These are phyloP conservation scores for Rhagonycha fulva DNA, from an alignment of 2,888 invertebrate species.

Conservation along the genomic window DNA sequence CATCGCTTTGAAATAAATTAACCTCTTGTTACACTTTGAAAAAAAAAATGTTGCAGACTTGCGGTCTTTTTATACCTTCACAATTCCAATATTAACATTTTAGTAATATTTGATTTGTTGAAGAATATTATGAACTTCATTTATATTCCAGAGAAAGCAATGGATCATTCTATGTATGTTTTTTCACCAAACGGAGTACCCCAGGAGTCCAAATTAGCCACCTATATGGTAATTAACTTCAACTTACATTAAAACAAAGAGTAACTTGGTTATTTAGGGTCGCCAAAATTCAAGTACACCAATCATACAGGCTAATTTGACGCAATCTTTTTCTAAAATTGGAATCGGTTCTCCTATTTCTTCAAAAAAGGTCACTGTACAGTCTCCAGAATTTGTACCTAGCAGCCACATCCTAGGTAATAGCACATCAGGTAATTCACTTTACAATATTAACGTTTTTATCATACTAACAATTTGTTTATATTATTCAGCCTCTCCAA, in stretches of 20 bases:
- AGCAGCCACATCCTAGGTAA: conserved; percentile 42
- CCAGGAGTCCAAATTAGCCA: conserved; percentile 82
- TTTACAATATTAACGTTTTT: background rate
- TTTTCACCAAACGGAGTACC: conserved; percentile 74
- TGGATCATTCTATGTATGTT: conserved; percentile 81
- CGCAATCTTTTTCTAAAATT: conserved; percentile 48
- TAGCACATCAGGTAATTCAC: conserved; percentile 38
- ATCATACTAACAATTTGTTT: background rate
- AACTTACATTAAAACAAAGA: conserved; percentile 8
- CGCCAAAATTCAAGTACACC: conserved; percentile 46
- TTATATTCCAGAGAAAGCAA: conserved; percentile 44
- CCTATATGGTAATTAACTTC: conserved; percentile 71
- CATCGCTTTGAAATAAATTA: background rate
- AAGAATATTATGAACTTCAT: background rate
- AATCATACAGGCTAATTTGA: conserved; percentile 41
- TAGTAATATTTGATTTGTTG: background rate
- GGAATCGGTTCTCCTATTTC: conserved; percentile 47
- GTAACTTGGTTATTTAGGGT: conserved; percentile 38
- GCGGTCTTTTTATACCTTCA: conserved; percentile 3
- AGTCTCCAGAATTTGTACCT: conserved; percentile 62
- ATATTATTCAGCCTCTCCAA: conserved; percentile 47
- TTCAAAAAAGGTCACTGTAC: conserved; percentile 58
- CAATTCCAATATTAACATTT: background rate
- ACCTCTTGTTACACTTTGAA: background rate
- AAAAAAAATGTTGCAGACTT: background rate